phyloP scores from a whole-genome alignment of 2,113 vertebrate species.

The Cyprinodon brontotheroides region DNA sequence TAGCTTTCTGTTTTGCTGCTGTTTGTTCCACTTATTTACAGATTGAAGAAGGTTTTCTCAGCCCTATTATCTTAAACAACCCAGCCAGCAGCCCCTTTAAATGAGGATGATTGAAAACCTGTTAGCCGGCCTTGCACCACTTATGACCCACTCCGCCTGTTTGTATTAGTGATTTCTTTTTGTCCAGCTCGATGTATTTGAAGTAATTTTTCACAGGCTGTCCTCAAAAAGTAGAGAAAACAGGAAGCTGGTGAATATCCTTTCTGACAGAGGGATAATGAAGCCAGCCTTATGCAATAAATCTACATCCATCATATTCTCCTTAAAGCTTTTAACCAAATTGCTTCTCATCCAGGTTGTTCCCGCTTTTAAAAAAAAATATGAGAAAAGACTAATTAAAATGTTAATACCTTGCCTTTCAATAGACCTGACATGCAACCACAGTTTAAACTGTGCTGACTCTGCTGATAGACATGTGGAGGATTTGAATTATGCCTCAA shows the following conservation, averaged over 20 bases:
- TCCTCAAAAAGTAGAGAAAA: neutral
- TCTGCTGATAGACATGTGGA: conserved; percentile 34
- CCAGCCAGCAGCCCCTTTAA: neutral
- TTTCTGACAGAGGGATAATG: neutral
- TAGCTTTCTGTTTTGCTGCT: neutral
- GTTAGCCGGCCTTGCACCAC: neutral
- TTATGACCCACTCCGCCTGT: neutral
- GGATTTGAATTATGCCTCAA: conserved; percentile 47
- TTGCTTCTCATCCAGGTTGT: neutral
- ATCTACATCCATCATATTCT: neutral
- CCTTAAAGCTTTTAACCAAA: conserved; percentile 3
- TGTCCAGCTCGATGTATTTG: neutral
- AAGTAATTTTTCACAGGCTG: neutral
- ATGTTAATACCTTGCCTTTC: conserved; percentile 18
- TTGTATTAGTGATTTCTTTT: neutral
- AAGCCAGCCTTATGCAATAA: neutral
- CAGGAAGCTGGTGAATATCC: neutral
- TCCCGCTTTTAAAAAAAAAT: neutral
- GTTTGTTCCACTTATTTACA: neutral
- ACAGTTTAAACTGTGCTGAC: conserved; percentile 19
- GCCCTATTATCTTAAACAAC: neutral
- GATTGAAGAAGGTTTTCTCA: neutral
- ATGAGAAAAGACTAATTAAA: conserved; percentile 14
- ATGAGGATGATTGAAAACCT: neutral
- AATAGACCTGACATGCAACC: neutral